Conservation (phyloP, 1,140 invertebrate species). For the Pogonus chalceus region DNA sequence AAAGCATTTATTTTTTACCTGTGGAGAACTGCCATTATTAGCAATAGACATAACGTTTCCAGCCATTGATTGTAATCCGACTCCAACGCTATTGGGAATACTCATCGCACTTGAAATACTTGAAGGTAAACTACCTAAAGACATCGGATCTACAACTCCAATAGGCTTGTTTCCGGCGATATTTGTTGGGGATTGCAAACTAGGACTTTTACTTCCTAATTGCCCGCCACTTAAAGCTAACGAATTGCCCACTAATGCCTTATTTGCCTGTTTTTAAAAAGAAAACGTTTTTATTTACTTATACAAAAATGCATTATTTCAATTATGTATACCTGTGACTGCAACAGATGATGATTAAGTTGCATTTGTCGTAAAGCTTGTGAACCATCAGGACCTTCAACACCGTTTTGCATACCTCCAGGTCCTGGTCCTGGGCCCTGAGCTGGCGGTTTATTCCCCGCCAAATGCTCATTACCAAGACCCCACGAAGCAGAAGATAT, state of each 20-base stretch:
- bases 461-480: slow-evolving; percentile 42
- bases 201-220: slow-evolving; percentile 68
- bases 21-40: slow-evolving; percentile 46
- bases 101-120: slow-evolving; percentile 46
- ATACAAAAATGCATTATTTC: not conserved
- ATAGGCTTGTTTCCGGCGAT: slow-evolving; percentile 48
- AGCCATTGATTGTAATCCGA: slow-evolving; percentile 36
- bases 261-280: slow-evolving; percentile 50
- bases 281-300: slow-evolving; percentile 3
- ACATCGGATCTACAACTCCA: slow-evolving; percentile 44
- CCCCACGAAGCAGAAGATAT: slow-evolving; percentile 61
- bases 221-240: slow-evolving; percentile 56
- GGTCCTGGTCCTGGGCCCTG: slow-evolving; percentile 65
- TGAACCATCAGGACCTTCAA: slow-evolving; percentile 30
- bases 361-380: slow-evolving; percentile 41
- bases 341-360: slow-evolving; percentile 53
- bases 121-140: slow-evolving; percentile 44
- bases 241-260: slow-evolving; percentile 58
- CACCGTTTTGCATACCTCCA: slow-evolving; percentile 35
- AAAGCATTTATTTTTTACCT: too few relatives aligned
- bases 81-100: slow-evolving; percentile 45
- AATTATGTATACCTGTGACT: slow-evolving; percentile 38
- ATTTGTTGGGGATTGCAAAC: slow-evolving; percentile 71
- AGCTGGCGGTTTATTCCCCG: slow-evolving; percentile 56
- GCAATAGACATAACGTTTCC: slow-evolving; percentile 44